These are phyloP conservation scores for Pegoplata infirma DNA, from an alignment of 2,888 invertebrate genomes.

Conservation along the genomic window DNA sequence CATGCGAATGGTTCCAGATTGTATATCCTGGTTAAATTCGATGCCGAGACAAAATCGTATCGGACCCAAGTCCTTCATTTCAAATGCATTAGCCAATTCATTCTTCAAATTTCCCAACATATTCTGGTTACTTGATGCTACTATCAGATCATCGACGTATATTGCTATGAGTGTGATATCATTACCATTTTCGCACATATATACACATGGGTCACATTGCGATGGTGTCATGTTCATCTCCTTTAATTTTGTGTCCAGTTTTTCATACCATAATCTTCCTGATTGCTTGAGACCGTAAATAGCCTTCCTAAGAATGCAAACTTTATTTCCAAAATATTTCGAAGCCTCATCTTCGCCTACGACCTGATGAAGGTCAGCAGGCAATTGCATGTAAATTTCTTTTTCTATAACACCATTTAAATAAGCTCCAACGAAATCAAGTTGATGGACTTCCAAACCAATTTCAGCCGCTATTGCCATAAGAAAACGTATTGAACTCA, in stretches of 20 bases:
- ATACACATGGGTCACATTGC: slow-evolving; percentile 60
- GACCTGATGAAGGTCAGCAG: slow-evolving; percentile 43
- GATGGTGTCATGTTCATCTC: slow-evolving; percentile 55
- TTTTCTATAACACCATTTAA: slow-evolving; percentile 61
- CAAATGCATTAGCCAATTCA: slow-evolving; percentile 33
- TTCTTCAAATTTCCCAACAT: slow-evolving; percentile 19
- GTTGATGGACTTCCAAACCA: slow-evolving; percentile 58
- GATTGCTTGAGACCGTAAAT: slow-evolving; percentile 63
- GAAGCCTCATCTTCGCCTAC: slow-evolving; percentile 27
- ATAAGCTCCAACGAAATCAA: slow-evolving; percentile 64
- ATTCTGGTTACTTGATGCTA: slow-evolving; percentile 37
- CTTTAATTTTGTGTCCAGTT: slow-evolving; percentile 60
- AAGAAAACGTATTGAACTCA: slow-evolving; percentile 62
- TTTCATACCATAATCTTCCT: slow-evolving; percentile 62
- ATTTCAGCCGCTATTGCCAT: slow-evolving; percentile 61
- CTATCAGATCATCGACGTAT: slow-evolving; percentile 42
- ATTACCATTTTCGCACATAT: slow-evolving; percentile 21
- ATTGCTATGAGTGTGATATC: slow-evolving; percentile 25
- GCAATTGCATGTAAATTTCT: slow-evolving; percentile 62
- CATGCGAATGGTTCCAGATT: slow-evolving; percentile 28
- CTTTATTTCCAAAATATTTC: slow-evolving; percentile 42
- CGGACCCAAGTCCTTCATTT: slow-evolving; percentile 54
- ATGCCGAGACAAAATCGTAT: slow-evolving; percentile 53
- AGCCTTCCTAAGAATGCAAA: slow-evolving; percentile 60
- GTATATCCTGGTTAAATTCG: slow-evolving; percentile 34